These are phyloP conservation scores for Atrina japonica DNA, from an alignment of 2,888 invertebrate species.

Conservation along the genomic window DNA sequence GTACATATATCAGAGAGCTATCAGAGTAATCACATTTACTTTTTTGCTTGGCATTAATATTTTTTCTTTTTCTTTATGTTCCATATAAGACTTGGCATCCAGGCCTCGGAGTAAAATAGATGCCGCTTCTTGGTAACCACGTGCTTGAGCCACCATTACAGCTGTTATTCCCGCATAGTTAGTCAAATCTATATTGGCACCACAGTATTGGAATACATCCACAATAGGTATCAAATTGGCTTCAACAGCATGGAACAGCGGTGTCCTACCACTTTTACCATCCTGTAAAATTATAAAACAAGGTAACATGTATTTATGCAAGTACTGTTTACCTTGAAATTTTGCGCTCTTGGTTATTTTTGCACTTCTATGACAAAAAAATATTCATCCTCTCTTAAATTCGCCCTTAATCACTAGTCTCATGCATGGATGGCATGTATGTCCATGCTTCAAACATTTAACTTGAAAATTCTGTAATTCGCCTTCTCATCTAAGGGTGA, in stretches of 20 bases:
- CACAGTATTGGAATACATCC: slow-evolving; percentile 53
- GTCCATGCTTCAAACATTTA: no score
- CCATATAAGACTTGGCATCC: slow-evolving; percentile 44
- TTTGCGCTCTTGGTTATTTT: no score
- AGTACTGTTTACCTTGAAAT: not conserved
- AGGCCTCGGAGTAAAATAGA: slow-evolving; percentile 41
- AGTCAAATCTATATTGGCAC: slow-evolving; percentile 65
- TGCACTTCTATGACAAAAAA: no score
- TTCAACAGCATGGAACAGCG: slow-evolving; percentile 70
- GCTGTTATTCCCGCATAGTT: slow-evolving; percentile 70
- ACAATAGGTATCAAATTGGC: slow-evolving; percentile 58
- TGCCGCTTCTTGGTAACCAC: slow-evolving; percentile 43
- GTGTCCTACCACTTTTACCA: slow-evolving; percentile 73
- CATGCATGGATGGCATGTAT: no score
- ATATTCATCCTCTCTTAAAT: no score
- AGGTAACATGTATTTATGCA: no score
- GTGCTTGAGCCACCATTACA: slow-evolving; percentile 55
- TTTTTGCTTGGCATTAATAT: slow-evolving; percentile 23
- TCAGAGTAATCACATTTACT: not conserved
- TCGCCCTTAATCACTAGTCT: no score
- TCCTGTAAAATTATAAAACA: slow-evolving; percentile 53
- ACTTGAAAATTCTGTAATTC: not conserved
- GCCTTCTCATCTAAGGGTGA: not conserved
- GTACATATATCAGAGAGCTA: no score
- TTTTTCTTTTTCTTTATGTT: slow-evolving; percentile 39